Evolutionary conservation across 2,888 invertebrate species (phyloP).

Genomic region (Thymelicus lineola): DNA sequence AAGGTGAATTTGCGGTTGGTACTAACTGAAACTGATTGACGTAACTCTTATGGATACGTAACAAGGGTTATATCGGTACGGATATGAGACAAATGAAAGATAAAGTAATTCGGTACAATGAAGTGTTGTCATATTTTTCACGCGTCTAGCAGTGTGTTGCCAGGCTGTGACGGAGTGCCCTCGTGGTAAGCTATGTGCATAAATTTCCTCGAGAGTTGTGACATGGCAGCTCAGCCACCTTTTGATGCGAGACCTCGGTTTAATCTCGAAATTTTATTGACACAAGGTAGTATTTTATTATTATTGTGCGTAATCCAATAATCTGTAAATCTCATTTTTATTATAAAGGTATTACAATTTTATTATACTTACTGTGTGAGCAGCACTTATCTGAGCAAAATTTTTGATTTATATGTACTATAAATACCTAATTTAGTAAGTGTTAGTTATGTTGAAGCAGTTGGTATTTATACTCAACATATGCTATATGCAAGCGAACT

Average conservation of each 20-base stretch:
- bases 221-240: slow-evolving; percentile 56
- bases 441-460: no score
- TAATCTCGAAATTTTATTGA: slow-evolving; percentile 33
- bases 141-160: slow-evolving; percentile 50
- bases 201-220: slow-evolving; percentile 70
- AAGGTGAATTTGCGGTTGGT: not conserved
- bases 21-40: not conserved
- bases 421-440: no score
- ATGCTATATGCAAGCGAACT: no score
- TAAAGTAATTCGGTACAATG: slow-evolving; percentile 24
- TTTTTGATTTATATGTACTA: no score
- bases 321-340: no score
- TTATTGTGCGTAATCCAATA: slow-evolving; percentile 2
- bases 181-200: slow-evolving; percentile 76
- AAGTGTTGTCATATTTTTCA: slow-evolving; percentile 54
- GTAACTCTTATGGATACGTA: slow-evolving; percentile 6
- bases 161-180: slow-evolving; percentile 58
- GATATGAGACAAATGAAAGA: not conserved
- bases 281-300: slow-evolving; percentile 28
- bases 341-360: not conserved
- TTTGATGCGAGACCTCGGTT: slow-evolving; percentile 51
- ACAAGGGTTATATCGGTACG: slow-evolving; percentile 16
- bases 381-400: no score
- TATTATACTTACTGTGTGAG: not conserved
- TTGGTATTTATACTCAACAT: no score